Percentiles rank a stretch among this genome's conserved stretches.
Evolutionary conservation across 2,888 invertebrate species (phyloP).

Genomic region (Aelia acuminata): DNA sequence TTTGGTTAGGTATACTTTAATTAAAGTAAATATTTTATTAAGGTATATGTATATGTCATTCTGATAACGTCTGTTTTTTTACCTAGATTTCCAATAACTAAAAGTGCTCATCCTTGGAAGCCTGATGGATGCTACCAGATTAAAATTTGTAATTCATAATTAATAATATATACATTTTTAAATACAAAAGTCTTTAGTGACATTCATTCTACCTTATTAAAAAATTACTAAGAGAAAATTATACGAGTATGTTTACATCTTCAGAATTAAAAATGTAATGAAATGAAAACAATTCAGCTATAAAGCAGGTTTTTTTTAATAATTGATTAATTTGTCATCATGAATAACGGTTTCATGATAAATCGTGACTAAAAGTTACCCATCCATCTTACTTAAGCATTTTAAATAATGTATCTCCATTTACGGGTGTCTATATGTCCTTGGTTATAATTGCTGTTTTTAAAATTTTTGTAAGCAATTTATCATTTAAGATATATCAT

Average conservation of each 20-base stretch:
- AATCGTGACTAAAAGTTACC: background rate
- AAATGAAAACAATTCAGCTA: no score
- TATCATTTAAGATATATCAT: background rate
- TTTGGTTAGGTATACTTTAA: no score
- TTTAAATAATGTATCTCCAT: background rate
- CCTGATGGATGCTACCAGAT: background rate
- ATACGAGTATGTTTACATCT: no score
- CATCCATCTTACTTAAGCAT: background rate
- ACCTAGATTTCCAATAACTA: background rate
- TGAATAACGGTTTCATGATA: background rate
- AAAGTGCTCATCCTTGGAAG: background rate
- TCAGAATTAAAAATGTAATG: no score
- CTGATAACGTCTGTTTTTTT: background rate
- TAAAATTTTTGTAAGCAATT: background rate
- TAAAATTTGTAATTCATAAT: no score
- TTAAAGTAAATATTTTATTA: no score
- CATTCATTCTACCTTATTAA: no score
- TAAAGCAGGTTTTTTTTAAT: no score
- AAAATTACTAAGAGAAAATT: no score
- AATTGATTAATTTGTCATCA: background rate
- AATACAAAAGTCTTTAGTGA: no score
- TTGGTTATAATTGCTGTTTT: background rate
- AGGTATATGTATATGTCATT: no score
- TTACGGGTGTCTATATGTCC: background rate
- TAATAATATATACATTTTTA: no score